These are phyloP conservation scores for Leptonema lineaticorne DNA, from an alignment of 1,140 invertebrate species.

Conservation along the genomic window DNA sequence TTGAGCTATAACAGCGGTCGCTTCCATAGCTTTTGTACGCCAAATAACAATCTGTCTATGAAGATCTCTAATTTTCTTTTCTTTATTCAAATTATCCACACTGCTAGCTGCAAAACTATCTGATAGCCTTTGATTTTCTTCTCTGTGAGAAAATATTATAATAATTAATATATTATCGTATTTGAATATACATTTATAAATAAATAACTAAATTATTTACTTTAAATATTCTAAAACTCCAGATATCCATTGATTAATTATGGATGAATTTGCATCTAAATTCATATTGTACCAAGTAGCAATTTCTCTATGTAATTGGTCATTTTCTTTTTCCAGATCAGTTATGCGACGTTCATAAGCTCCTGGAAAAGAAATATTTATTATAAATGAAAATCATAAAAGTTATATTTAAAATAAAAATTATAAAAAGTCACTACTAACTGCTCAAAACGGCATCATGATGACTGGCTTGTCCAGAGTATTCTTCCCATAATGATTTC, in stretches of 20 bases:
- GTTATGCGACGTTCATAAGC: conserved; percentile 38
- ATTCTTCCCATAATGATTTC: conserved; percentile 40
- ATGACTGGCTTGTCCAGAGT: conserved; percentile 38
- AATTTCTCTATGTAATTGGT: conserved; percentile 35
- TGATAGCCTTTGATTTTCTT: conserved; percentile 34
- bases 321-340: conserved; percentile 37
- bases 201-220: conserved; percentile 14
- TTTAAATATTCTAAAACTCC: conserved; percentile 38
- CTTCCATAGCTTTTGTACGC: conserved; percentile 39
- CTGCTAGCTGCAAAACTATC: conserved; percentile 29
- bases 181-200: background rate
- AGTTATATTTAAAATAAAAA: background rate
- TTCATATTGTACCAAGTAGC: conserved; percentile 37
- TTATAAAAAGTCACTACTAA: background rate
- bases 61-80: conserved; percentile 36
- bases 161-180: background rate
- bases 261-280: conserved; percentile 33
- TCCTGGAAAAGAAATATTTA: conserved; percentile 7
- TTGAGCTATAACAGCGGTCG: conserved; percentile 26
- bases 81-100: conserved; percentile 36
- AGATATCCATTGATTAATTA: conserved; percentile 35
- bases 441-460: conserved; percentile 36
- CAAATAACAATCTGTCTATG: conserved; percentile 37
- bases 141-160: conserved; percentile 16
- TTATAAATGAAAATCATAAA: background rate